phyloP scores from a whole-genome alignment of 2,888 invertebrate species.

The Graphium colonna region DNA sequence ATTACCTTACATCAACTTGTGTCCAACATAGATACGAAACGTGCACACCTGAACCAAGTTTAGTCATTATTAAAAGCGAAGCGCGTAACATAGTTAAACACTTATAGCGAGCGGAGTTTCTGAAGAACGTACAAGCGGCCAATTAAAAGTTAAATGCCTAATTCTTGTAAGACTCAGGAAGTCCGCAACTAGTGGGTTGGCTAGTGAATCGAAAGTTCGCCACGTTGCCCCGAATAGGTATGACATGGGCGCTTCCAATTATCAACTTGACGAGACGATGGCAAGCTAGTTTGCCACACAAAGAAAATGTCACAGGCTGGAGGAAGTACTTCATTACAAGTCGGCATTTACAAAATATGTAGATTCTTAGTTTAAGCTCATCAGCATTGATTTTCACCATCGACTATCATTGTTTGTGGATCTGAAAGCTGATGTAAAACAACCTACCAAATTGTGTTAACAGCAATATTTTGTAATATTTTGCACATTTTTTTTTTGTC shows the following conservation, averaged over 20 bases:
- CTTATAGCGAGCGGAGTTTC: conserved; percentile 67
- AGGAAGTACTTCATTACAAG: not conserved
- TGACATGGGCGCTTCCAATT: conserved; percentile 31
- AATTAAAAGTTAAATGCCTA: conserved; percentile 80
- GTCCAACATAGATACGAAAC: conserved; percentile 1
- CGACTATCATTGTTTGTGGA: too few relatives aligned
- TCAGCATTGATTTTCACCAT: too few relatives aligned
- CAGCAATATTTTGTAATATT: too few relatives aligned
- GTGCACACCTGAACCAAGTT: conserved; percentile 32
- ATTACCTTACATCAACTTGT: not conserved
- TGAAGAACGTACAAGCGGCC: conserved; percentile 75
- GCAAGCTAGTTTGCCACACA: not conserved
- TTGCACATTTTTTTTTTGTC: too few relatives aligned
- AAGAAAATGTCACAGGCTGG: not conserved
- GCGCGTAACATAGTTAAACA: conserved; percentile 68
- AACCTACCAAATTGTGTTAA: too few relatives aligned
- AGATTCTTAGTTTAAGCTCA: not conserved
- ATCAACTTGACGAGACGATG: conserved; percentile 3
- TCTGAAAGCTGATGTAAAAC: too few relatives aligned
- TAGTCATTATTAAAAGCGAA: conserved; percentile 42
- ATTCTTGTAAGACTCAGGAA: conserved; percentile 75
- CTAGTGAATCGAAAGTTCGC: conserved; percentile 62
- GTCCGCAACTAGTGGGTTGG: conserved; percentile 60
- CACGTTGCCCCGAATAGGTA: conserved; percentile 44
- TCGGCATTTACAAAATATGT: not conserved